Evolutionary conservation across 2,113 vertebrate species (phyloP).

Genomic region (Cygnus atratus): DNA sequence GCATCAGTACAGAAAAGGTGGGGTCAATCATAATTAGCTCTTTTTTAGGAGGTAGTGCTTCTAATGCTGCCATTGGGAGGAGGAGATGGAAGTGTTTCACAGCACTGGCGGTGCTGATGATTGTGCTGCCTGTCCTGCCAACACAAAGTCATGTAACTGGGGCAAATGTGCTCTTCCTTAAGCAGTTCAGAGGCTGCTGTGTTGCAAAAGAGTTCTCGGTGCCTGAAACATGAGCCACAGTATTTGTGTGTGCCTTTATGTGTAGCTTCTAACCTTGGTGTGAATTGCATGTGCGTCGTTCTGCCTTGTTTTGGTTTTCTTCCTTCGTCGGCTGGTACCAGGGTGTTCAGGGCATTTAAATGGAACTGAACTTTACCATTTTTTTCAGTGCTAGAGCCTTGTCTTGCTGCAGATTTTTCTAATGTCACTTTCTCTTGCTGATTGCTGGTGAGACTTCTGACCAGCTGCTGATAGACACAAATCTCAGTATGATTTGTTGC

Average conservation of each 20-base stretch:
- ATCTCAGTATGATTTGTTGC: conserved; percentile 51
- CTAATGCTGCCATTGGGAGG: not conserved
- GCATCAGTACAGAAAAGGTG: not conserved
- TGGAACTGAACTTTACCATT: accelerated
- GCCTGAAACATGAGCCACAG: accelerated
- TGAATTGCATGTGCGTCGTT: not conserved
- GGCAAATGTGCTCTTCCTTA: not conserved
- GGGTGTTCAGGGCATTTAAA: not conserved
- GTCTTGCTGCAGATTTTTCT: not conserved
- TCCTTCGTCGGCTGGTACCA: not conserved
- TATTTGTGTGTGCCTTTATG: not conserved
- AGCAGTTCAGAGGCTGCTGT: not conserved
- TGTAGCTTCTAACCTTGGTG: not conserved
- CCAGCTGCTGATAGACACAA: conserved; percentile 55
- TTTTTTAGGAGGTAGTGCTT: not conserved
- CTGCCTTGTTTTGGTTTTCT: not conserved
- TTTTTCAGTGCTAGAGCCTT: not conserved
- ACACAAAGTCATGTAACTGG: not conserved
- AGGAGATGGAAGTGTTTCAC: not conserved
- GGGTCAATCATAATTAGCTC: not conserved
- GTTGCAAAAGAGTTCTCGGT: not conserved
- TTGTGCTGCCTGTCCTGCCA: not conserved
- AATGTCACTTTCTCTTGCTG: conserved; percentile 53
- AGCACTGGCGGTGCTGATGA: not conserved
- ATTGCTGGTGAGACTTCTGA: conserved; percentile 49